phyloP scores from a whole-genome alignment of 2,113 vertebrate genomes.

The Planiliza haematocheilus region DNA sequence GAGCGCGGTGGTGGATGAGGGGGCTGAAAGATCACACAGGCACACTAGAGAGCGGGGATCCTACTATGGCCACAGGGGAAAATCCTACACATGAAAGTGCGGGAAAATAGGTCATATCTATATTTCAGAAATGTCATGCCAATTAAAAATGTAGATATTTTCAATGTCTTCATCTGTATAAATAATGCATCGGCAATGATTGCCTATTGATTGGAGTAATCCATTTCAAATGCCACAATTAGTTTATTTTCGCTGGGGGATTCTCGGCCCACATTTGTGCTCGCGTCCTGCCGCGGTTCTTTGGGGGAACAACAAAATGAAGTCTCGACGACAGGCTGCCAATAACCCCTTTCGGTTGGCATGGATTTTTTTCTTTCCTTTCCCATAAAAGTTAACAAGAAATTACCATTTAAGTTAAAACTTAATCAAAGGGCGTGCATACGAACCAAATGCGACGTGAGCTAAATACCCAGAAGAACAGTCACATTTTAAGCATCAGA shows the following conservation, averaged over 20 bases:
- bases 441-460: conserved; percentile 20
- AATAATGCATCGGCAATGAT: conserved; percentile 84
- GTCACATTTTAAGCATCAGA: background rate
- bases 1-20: conserved; percentile 39
- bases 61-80: conserved; percentile 72
- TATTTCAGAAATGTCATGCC: conserved; percentile 73
- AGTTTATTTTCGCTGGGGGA: conserved; percentile 53
- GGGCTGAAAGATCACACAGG: conserved; percentile 73
- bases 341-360: conserved; percentile 31
- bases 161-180: conserved; percentile 71
- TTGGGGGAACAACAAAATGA: conserved; percentile 21
- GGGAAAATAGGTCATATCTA: conserved; percentile 77
- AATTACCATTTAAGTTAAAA: conserved; percentile 48
- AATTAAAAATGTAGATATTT: conserved; percentile 77
- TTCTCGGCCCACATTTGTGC: conserved; percentile 35
- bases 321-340: conserved; percentile 20
- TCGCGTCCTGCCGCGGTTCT: background rate
- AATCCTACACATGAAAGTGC: conserved; percentile 71
- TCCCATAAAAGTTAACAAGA: conserved; percentile 40
- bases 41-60: conserved; percentile 59
- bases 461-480: conserved; percentile 2
- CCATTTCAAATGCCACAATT: conserved; percentile 74
- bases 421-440: conserved; percentile 31
- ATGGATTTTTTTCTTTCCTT: conserved; percentile 12
- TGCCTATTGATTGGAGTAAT: conserved; percentile 83